Evolutionary conservation across 2,888 invertebrate genomes (phyloP).

Genomic region (Smittia aterrima): DNA sequence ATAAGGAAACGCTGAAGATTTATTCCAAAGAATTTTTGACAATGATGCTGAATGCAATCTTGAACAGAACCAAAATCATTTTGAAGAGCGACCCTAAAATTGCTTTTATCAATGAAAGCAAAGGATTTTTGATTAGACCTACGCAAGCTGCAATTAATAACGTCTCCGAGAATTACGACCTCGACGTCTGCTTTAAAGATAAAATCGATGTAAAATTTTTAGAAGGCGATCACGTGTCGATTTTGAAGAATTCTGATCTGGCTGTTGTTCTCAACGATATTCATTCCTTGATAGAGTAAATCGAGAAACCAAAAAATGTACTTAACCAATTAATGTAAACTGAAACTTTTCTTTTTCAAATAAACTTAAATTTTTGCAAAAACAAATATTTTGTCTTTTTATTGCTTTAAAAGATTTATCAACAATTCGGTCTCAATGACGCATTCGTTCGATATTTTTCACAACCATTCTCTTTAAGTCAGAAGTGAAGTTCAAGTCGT

Average conservation of each 20-base stretch:
- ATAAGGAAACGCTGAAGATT: constrained; percentile 48
- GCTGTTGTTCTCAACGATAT: not conserved
- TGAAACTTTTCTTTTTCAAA: too few relatives aligned
- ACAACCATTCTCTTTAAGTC: too few relatives aligned
- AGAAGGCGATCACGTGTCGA: constrained; percentile 70
- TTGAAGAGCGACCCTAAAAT: constrained; percentile 48
- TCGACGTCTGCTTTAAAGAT: constrained; percentile 60
- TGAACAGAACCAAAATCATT: constrained; percentile 59
- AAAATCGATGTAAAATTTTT: constrained; percentile 61
- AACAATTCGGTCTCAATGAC: too few relatives aligned
- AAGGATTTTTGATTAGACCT: constrained; percentile 61
- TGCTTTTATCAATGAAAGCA: constrained; percentile 59
- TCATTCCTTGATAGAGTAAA: too few relatives aligned
- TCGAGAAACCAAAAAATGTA: too few relatives aligned
- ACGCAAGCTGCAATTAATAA: constrained; percentile 58
- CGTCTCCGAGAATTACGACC: constrained; percentile 64
- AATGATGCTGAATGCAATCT: constrained; percentile 53
- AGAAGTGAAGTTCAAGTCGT: too few relatives aligned
- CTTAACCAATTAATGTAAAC: too few relatives aligned
- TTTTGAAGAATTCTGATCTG: constrained; percentile 64
- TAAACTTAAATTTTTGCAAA: too few relatives aligned
- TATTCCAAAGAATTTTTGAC: constrained; percentile 54
- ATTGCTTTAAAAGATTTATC: too few relatives aligned
- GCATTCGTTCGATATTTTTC: too few relatives aligned
- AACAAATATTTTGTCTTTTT: too few relatives aligned